phyloP scores from a whole-genome alignment of 35 echinoderm and acorn worm species.

The Patiria miniata region DNA sequence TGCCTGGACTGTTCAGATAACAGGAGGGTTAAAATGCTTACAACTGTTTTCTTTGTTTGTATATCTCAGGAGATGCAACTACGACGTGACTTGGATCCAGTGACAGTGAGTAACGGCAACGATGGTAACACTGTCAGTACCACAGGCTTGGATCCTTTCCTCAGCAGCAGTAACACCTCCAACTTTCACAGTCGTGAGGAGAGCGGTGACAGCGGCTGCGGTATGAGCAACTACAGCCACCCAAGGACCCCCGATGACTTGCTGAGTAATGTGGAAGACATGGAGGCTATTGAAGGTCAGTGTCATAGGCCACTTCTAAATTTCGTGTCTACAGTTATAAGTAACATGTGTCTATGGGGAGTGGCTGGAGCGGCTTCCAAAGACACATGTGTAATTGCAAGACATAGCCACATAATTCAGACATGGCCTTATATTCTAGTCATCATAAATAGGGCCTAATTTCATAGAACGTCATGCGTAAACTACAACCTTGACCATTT shows the following conservation, averaged over 20 bases:
- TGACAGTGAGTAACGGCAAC: slow-evolving; percentile 39
- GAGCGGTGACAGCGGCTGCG: slow-evolving; percentile 90
- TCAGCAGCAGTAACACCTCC: slow-evolving; percentile 69
- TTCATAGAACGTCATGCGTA: too few species aligned
- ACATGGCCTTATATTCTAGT: neutral
- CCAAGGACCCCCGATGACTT: slow-evolving; percentile 91
- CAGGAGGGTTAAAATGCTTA: too few species aligned
- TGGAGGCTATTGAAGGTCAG: slow-evolving; percentile 86
- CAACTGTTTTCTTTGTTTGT: too few species aligned
- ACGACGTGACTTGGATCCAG: slow-evolving; percentile 33
- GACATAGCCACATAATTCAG: neutral
- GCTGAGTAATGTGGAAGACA: slow-evolving; percentile 83
- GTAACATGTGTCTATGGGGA: neutral
- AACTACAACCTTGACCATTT: too few species aligned
- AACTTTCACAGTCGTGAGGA: slow-evolving; percentile 79
- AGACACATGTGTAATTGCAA: neutral
- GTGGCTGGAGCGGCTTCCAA: too few species aligned
- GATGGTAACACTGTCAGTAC: slow-evolving; percentile 21
- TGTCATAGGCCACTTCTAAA: neutral
- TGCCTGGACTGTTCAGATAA: too few species aligned
- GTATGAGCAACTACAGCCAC: slow-evolving; percentile 90
- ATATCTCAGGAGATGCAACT: slow-evolving; percentile 41
- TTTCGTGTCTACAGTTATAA: neutral
- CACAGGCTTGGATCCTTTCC: slow-evolving; percentile 74
- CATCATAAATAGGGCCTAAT: too few species aligned